Conservation (phyloP, 2,113 vertebrate species). For the Neoarius graeffei region DNA sequence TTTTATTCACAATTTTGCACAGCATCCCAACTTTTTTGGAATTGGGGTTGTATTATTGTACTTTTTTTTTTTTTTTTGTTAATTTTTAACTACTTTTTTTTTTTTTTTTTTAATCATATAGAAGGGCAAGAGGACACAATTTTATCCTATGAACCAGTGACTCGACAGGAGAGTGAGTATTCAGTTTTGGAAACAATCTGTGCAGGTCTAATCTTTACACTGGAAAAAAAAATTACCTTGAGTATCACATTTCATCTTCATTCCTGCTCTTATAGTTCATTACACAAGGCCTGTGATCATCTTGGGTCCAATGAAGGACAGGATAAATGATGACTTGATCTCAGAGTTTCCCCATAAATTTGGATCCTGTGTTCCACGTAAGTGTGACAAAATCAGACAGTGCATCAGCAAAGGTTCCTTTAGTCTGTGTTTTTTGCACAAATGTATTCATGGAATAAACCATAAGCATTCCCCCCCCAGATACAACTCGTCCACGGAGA, state of each 20-base stretch:
- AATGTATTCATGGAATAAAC: neutral
- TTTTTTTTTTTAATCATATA: constrained; percentile 65
- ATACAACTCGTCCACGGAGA: constrained; percentile 91
- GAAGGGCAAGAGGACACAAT: constrained; percentile 98
- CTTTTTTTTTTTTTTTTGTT: neutral
- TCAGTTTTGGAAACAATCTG: neutral
- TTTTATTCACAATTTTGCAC: no score
- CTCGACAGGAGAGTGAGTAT: constrained; percentile 96
- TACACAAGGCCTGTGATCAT: constrained; percentile 97
- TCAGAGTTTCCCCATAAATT: constrained; percentile 99
- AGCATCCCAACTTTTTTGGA: no score
- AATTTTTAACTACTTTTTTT: neutral
- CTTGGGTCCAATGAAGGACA: constrained; percentile 95
- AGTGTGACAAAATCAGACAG: constrained; percentile 62
- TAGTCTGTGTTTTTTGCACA: neutral
- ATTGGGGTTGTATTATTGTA: neutral
- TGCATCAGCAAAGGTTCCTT: neutral
- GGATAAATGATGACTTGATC: constrained; percentile 97
- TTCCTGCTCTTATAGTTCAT: constrained; percentile 77
- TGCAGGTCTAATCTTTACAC: neutral
- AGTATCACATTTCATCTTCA: neutral
- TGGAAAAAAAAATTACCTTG: neutral
- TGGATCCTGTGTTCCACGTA: constrained; percentile 97
- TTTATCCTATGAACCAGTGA: constrained; percentile 96
- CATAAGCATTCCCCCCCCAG: constrained; percentile 63